Conservation (phyloP, 92 coral and sea anemone species). For the Epizoanthus scotinus region DNA sequence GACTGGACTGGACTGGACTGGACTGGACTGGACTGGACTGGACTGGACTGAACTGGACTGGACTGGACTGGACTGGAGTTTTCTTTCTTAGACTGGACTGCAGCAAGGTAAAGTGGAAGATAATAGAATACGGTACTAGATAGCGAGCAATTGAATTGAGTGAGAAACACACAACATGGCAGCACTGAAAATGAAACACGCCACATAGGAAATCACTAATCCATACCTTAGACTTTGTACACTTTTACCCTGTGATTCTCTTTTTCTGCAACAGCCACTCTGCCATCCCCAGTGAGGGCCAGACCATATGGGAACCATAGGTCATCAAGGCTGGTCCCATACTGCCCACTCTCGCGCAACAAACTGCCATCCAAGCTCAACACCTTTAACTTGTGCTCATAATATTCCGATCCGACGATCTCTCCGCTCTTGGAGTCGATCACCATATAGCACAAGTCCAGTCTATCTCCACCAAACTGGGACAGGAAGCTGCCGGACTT, state of each 20-base stretch:
- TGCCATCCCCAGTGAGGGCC: slow-evolving; percentile 73
- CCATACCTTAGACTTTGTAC: slow-evolving; percentile 57
- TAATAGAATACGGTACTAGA: too few species aligned
- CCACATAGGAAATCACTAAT: too few species aligned
- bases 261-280: slow-evolving; percentile 74
- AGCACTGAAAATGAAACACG: too few species aligned
- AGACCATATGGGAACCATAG: slow-evolving; percentile 74
- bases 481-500: slow-evolving; percentile 54
- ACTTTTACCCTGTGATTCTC: slow-evolving; percentile 78
- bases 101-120: too few species aligned
- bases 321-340: slow-evolving; percentile 67
- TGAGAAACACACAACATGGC: too few species aligned
- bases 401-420: slow-evolving; percentile 65
- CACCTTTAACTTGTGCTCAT: slow-evolving; percentile 64
- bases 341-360: slow-evolving; percentile 63
- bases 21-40: too few species aligned
- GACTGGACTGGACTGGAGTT: too few species aligned
- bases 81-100: too few species aligned
- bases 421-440: slow-evolving; percentile 54
- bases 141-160: too few species aligned
- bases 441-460: slow-evolving; percentile 52
- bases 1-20: too few species aligned
- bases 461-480: slow-evolving; percentile 60
- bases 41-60: too few species aligned
- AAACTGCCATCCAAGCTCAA: slow-evolving; percentile 63